Percentiles rank a stretch among this genome's conserved stretches.
These are phyloP conservation scores for Champsocephalus gunnari DNA, from an alignment of 2,797 vertebrate genomes.

Conservation along the genomic window DNA sequence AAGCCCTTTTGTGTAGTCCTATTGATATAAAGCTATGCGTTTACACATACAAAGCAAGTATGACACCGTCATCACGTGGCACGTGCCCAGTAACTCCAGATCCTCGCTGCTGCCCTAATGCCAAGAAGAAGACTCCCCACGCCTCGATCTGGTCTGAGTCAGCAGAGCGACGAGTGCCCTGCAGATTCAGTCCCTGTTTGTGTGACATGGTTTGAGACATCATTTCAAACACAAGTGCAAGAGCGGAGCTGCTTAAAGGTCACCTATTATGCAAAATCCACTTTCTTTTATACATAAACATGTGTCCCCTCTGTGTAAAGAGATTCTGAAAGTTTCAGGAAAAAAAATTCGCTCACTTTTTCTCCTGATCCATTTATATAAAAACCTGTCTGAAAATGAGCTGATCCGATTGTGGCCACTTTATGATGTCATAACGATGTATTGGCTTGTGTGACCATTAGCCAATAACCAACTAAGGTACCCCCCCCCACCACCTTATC, in stretches of 20 bases:
- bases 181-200: constrained; percentile 63
- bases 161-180: constrained; percentile 69
- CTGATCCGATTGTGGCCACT: no score
- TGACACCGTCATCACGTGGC: constrained; percentile 47
- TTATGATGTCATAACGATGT: no score
- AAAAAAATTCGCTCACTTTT: no score
- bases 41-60: constrained; percentile 45
- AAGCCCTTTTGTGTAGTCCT: constrained; percentile 46
- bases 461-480: no score
- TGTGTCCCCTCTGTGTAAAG: no score
- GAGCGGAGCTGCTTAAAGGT: constrained; percentile 46
- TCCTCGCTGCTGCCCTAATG: constrained; percentile 39
- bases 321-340: no score
- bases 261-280: no score
- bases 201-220: constrained; percentile 42
- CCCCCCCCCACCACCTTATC: no score
- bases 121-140: constrained; percentile 74
- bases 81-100: constrained; percentile 55
- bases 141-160: constrained; percentile 74
- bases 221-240: constrained; percentile 60
- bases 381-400: no score
- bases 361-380: no score
- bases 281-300: no score
- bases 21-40: constrained; percentile 53
- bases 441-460: no score